A percentile compares a stretch with the other conserved stretches of the same genome.
These are phyloP conservation scores for Chelonus insularis DNA, from an alignment of 1,140 invertebrate genomes.

Conservation along the genomic window DNA sequence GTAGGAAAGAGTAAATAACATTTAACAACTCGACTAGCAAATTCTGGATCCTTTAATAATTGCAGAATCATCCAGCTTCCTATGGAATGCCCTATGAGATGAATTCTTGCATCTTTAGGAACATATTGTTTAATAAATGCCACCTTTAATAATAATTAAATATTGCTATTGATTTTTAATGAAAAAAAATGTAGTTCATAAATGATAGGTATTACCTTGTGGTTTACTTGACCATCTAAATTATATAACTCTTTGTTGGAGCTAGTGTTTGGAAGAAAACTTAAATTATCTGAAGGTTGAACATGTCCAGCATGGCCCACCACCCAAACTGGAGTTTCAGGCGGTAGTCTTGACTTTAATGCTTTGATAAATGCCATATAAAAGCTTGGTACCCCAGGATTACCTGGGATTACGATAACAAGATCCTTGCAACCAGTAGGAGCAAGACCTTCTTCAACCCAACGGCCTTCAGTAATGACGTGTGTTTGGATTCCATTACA, in stretches of 20 bases:
- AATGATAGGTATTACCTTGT: slow-evolving; percentile 64
- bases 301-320: slow-evolving; percentile 75
- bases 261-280: slow-evolving; percentile 52
- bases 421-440: slow-evolving; percentile 57
- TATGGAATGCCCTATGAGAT: slow-evolving; percentile 84
- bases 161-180: background rate
- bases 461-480: slow-evolving; percentile 68
- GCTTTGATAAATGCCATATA: slow-evolving; percentile 72
- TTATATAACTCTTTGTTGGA: slow-evolving; percentile 66
- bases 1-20: slow-evolving; percentile 81
- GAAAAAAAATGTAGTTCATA: slow-evolving; percentile 18
- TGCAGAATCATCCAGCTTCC: slow-evolving; percentile 80
- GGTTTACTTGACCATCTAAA: slow-evolving; percentile 75
- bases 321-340: slow-evolving; percentile 71
- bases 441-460: slow-evolving; percentile 66
- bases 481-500: slow-evolving; percentile 69
- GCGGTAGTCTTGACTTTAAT: slow-evolving; percentile 63
- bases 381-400: slow-evolving; percentile 71
- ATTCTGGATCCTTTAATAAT: slow-evolving; percentile 64
- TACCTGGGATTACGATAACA: slow-evolving; percentile 68
- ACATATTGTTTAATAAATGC: slow-evolving; percentile 75
- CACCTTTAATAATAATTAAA: slow-evolving; percentile 44
- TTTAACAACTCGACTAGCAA: slow-evolving; percentile 59
- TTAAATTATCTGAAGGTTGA: slow-evolving; percentile 57
- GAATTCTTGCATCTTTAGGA: slow-evolving; percentile 68